Evolutionary conservation across 2,113 vertebrate genomes (phyloP).

Genomic region (Leptodactylus fuscus): DNA sequence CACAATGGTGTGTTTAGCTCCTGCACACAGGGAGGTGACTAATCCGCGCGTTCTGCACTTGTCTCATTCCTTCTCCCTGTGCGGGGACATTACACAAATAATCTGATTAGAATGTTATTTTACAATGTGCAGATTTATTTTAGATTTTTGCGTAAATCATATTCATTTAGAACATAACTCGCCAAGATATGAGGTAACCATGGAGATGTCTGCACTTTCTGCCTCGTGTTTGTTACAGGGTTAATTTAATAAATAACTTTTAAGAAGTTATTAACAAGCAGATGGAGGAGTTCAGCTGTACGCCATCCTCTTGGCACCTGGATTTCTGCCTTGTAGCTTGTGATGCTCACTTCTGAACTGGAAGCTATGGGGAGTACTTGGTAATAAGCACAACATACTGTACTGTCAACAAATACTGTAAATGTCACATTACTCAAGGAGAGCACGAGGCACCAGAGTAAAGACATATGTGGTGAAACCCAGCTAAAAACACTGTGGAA

Average conservation of each 20-base stretch:
- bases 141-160: background rate
- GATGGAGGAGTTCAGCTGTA: background rate
- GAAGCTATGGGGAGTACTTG: background rate
- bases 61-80: too few species aligned
- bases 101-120: background rate
- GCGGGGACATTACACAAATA: background rate
- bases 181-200: background rate
- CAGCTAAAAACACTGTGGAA: too few species aligned
- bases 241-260: background rate
- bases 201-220: background rate
- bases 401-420: too few species aligned
- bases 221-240: background rate
- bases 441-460: too few species aligned
- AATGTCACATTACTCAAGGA: too few species aligned
- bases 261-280: background rate
- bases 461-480: too few species aligned
- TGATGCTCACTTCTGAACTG: background rate
- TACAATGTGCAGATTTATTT: background rate
- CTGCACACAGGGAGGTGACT: background rate
- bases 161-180: background rate
- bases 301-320: background rate
- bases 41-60: background rate
- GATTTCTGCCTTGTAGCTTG: background rate
- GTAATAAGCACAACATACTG: background rate
- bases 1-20: background rate